Percentiles rank a stretch among this genome's conserved stretches.
Evolutionary conservation across 2,797 vertebrate genomes (phyloP).

Genomic region (Hyperoplus immaculatus): DNA sequence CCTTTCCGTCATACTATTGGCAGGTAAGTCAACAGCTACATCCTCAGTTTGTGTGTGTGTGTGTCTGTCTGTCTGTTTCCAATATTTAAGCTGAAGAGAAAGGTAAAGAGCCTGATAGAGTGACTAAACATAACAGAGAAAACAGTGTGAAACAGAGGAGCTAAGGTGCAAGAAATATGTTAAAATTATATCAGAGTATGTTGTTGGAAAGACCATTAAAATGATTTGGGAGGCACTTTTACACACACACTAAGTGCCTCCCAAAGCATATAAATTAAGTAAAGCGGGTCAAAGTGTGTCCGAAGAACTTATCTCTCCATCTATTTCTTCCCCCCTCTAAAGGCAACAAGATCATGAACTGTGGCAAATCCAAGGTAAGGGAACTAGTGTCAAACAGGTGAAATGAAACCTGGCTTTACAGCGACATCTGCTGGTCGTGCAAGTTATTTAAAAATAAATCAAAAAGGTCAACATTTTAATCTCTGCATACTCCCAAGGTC

Average conservation of each 20-base stretch:
- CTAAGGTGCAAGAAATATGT: background rate
- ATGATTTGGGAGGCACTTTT: too few species aligned
- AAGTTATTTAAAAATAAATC: background rate
- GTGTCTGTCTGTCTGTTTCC: background rate
- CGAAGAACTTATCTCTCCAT: slow-evolving; percentile 3
- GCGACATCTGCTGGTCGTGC: slow-evolving; percentile 59
- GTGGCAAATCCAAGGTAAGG: slow-evolving; percentile 79
- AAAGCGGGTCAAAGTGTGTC: background rate
- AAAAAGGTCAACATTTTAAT: background rate
- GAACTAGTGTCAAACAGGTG: background rate
- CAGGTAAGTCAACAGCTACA: slow-evolving; percentile 70
- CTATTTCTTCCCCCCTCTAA: slow-evolving; percentile 16
- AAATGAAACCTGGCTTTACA: slow-evolving; percentile 5
- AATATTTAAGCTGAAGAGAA: slow-evolving; percentile 5
- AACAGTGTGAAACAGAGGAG: background rate
- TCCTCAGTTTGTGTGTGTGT: slow-evolving; percentile 1
- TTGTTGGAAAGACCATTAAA: slow-evolving; percentile 4
- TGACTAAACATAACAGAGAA: slow-evolving; percentile 7
- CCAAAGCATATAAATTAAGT: background rate
- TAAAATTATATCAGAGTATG: background rate
- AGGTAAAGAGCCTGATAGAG: background rate
- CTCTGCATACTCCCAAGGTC: background rate
- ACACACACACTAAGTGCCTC: background rate
- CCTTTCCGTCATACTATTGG: slow-evolving; percentile 81
- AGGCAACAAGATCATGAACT: slow-evolving; percentile 80